phyloP scores from a whole-genome alignment of 2,888 invertebrate genomes.

The Cartodere bifasciata region DNA sequence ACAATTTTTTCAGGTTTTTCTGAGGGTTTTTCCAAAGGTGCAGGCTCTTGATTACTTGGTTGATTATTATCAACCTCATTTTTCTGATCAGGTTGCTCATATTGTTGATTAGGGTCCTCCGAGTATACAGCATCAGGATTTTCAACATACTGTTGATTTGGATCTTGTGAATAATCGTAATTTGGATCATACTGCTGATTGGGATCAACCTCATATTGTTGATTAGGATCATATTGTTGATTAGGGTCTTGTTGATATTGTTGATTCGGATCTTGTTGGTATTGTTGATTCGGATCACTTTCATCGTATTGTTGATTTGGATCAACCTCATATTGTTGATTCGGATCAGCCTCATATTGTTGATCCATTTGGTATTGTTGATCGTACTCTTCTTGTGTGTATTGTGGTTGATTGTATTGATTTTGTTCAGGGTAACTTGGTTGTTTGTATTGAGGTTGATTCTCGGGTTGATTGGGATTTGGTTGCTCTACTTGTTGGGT shows the following conservation, averaged over 20 bases:
- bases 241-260: constrained; percentile 13
- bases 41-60: no score
- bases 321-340: constrained; percentile 10
- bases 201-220: constrained; percentile 12
- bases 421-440: constrained; percentile 18
- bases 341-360: constrained; percentile 23
- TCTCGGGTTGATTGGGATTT: constrained; percentile 12
- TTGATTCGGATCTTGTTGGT: constrained; percentile 15
- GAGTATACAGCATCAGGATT: constrained; percentile 14
- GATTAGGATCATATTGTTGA: constrained; percentile 14
- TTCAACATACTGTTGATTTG: constrained; percentile 38
- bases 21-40: no score
- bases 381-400: constrained; percentile 20
- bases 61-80: no score
- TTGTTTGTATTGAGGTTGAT: no score
- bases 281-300: constrained; percentile 15
- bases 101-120: constrained; percentile 10
- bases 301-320: constrained; percentile 14
- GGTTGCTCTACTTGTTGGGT: constrained; percentile 8
- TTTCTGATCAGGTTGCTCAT: not conserved
- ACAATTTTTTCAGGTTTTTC: no score
- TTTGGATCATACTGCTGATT: constrained; percentile 16
- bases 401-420: constrained; percentile 23
- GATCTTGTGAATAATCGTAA: constrained; percentile 27
- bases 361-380: constrained; percentile 26